Percentiles rank a stretch among this genome's conserved stretches.
These are phyloP conservation scores for Burhinus oedicnemus DNA, from an alignment of 2,113 vertebrate genomes.

Conservation along the genomic window DNA sequence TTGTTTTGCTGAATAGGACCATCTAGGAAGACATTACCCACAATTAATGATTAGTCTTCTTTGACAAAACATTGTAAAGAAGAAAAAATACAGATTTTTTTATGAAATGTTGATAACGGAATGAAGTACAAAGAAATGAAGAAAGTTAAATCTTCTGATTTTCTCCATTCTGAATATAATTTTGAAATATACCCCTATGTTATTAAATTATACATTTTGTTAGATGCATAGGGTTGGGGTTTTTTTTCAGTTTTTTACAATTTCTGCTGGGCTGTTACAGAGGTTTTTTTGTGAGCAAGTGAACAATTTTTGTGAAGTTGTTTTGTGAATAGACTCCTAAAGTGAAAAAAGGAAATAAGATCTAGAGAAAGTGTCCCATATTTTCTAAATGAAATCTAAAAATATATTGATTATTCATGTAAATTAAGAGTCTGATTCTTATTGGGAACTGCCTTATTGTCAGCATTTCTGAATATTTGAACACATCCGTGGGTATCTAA, in stretches of 20 bases:
- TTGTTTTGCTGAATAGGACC: background rate
- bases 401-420: background rate
- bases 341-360: background rate
- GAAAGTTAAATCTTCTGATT: background rate
- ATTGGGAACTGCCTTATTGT: background rate
- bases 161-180: background rate
- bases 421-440: background rate
- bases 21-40: background rate
- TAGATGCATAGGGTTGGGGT: background rate
- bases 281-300: background rate
- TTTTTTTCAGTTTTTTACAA: background rate
- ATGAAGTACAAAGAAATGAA: background rate
- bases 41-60: background rate
- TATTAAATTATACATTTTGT: background rate
- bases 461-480: background rate
- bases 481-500: background rate
- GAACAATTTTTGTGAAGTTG: background rate
- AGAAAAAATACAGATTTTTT: background rate
- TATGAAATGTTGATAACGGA: background rate
- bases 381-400: background rate
- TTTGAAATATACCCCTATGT: background rate
- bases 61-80: background rate
- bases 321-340: background rate
- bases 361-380: background rate
- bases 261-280: fast-evolving